Base-by-base conservation (phyloP, 1,140 invertebrate genomes). In the Drosophila ogumai region DNA sequence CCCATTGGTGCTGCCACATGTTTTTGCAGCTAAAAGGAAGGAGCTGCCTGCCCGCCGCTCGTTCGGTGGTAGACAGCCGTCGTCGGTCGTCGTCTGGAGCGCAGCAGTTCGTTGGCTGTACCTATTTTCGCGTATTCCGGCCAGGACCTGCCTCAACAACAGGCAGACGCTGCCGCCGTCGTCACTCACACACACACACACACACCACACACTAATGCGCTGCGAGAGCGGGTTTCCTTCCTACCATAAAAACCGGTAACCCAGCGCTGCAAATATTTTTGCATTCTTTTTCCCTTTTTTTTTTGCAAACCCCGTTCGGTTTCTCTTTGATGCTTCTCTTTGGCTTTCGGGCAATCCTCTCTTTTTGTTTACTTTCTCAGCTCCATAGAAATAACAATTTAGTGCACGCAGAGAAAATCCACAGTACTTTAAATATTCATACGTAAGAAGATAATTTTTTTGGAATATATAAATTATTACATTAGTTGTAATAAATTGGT, bases 61-160 rank as follows among this genome's bases (percentile, higher is more conserved):
- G 64, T 72, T 79, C 58, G 63, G 79, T 82, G 80, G 80, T 75
- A 79, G 47, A 68, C 65, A 69, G 46, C 43, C 68, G 50, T 40
- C 60, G 41, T 22, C 58, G 58, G 54, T 52, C 50, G 68, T 65
- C 60, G 76, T 82, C 81, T 75, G 90, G 90, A 72, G 82, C 75
- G 56, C 69, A 91, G 52, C 69, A 91, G 90, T 91, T 91, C 91
- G 91, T 91, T 92, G 91, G 91, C 91, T 92, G 91, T 92, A 92
- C 91, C 91, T 92, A 92, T 92, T 92, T 91, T 79, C 79, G 80
- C 78, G 75, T 82, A 78, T 78, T 82, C 59, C 76, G 67, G 90
- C 90, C 91, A 92, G 91, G 91, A 92, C 91, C 91, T 92, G 91
- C 91, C 91, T 92, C 91, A 92, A 92, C 87, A 91, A 79, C 71